These are phyloP conservation scores for Panurus biarmicus DNA, from an alignment of 2,113 vertebrate species.

Conservation along the genomic window DNA sequence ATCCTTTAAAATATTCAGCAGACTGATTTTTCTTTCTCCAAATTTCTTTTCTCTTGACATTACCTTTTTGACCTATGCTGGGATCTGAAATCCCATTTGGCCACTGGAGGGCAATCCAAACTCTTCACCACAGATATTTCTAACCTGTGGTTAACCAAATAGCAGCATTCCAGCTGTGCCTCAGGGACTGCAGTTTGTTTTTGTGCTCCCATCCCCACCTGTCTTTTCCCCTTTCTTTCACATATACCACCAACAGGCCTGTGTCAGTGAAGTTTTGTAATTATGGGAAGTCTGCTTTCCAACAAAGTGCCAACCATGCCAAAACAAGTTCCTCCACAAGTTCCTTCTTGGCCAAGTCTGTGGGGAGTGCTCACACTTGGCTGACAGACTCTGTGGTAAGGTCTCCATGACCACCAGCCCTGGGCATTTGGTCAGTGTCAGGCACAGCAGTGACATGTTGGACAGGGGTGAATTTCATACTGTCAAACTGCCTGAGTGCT, in stretches of 20 bases:
- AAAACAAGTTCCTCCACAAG: not conserved
- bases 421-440: not conserved
- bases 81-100: not conserved
- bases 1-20: not conserved
- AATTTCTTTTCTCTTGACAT: not conserved
- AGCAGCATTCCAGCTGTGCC: not conserved
- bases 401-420: too few relatives aligned
- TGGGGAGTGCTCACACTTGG: not conserved
- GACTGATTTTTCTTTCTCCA: not conserved
- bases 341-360: fast-evolving
- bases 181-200: not conserved
- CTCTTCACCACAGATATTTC: not conserved
- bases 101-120: slow-evolving; percentile 11
- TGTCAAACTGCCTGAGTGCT: not conserved
- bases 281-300: not conserved
- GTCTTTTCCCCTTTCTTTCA: not conserved
- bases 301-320: not conserved
- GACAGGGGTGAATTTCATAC: not conserved
- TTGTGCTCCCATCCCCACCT: not conserved
- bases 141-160: not conserved
- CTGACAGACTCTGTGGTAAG: fast-evolving
- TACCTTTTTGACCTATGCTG: not conserved
- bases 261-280: not conserved
- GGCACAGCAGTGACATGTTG: not conserved
- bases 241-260: not conserved